A percentile compares a stretch with the other conserved stretches of the same genome.
phyloP scores from a whole-genome alignment of 2,888 invertebrate genomes.

The Byasa hedistus region DNA sequence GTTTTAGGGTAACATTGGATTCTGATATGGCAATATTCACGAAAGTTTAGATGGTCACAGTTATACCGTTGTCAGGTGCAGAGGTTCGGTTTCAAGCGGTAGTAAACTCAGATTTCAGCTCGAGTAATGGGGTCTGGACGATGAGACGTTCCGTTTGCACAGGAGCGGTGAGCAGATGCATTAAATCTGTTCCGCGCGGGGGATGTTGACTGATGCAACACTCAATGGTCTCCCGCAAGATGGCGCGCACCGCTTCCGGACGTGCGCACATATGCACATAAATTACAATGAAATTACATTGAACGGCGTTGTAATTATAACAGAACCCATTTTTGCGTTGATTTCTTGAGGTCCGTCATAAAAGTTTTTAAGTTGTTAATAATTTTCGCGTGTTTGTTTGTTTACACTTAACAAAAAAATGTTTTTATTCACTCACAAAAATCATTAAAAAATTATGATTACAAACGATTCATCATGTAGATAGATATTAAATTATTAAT shows the following conservation, averaged over 20 bases:
- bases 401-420: no score
- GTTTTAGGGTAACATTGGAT: no score
- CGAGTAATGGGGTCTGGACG: slow-evolving; percentile 10
- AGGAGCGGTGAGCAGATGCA: slow-evolving; percentile 24
- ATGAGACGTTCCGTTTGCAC: slow-evolving; percentile 15
- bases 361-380: no score
- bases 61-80: not conserved
- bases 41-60: no score
- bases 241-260: slow-evolving; percentile 19
- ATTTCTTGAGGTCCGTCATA: no score
- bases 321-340: not conserved
- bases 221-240: slow-evolving; percentile 21
- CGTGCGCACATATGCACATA: slow-evolving; percentile 25
- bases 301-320: not conserved
- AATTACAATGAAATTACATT: slow-evolving; percentile 27
- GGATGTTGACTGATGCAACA: slow-evolving; percentile 28
- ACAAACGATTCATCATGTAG: no score
- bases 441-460: no score
- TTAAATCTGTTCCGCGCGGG: slow-evolving; percentile 16
- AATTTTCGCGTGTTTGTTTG: no score
- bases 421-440: no score
- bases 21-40: no score
- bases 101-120: slow-evolving; percentile 16
- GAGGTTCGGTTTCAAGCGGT: slow-evolving; percentile 8
- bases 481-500: no score